Evolutionary conservation across 2,113 vertebrate genomes (phyloP).

Genomic region (Hiodon alosoides): DNA sequence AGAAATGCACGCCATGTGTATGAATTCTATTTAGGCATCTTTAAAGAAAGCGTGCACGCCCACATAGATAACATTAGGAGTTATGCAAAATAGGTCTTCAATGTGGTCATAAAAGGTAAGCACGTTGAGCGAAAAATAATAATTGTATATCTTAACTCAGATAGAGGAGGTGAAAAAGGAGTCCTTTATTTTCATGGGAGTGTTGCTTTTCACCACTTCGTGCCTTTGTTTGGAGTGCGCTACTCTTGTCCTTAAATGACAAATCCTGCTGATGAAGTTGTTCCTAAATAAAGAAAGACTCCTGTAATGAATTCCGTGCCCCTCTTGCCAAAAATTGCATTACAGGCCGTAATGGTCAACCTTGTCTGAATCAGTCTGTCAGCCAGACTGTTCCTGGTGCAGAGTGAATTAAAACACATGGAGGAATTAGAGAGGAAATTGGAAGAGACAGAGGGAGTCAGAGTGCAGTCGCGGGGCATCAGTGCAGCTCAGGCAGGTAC

Average conservation of each 20-base stretch:
- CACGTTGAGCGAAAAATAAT: background rate
- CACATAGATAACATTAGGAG: background rate
- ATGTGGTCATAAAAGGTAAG: background rate
- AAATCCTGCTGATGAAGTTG: constrained; percentile 41
- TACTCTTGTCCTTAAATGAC: constrained; percentile 46
- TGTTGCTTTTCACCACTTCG: constrained; percentile 2
- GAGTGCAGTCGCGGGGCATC: background rate
- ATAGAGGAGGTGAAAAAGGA: background rate
- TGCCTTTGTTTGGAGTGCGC: constrained; percentile 14
- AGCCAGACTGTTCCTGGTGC: constrained; percentile 22
- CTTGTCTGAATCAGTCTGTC: constrained; percentile 35
- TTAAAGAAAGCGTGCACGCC: background rate
- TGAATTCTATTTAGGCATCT: background rate
- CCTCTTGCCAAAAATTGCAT: constrained; percentile 49
- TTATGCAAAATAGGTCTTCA: background rate
- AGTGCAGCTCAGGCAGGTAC: no score
- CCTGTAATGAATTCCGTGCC: constrained; percentile 35
- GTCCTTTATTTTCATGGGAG: background rate
- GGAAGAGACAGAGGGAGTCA: constrained; percentile 6
- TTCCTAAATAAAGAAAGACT: constrained; percentile 44
- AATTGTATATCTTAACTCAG: constrained; percentile 17
- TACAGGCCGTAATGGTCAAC: constrained; percentile 39
- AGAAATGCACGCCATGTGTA: background rate
- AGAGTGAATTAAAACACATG: constrained; percentile 36
- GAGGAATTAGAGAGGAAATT: constrained; percentile 27